Evolutionary conservation across 2,888 invertebrate genomes (phyloP).

Genomic region (Synanthedon andrenaeformis): DNA sequence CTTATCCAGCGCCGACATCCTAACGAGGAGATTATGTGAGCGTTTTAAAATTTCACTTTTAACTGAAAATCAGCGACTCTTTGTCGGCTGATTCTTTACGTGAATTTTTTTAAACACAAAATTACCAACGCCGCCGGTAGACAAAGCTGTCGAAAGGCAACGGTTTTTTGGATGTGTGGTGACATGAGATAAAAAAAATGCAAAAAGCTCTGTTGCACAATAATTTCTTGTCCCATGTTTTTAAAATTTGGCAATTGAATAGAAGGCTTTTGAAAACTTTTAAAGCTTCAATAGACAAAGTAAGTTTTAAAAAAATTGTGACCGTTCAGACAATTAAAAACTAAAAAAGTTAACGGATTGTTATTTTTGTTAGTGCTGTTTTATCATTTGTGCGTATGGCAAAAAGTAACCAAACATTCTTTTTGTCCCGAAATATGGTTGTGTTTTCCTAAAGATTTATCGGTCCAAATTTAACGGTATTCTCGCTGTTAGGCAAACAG

Average conservation of each 20-base stretch:
- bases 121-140: neutral
- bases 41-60: conserved; percentile 29
- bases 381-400: no score
- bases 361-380: neutral
- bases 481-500: neutral
- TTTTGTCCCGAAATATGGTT: no score
- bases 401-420: no score
- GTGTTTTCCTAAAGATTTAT: neutral
- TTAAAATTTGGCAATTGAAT: neutral
- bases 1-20: conserved; percentile 7
- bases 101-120: neutral
- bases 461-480: neutral
- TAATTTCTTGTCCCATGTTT: neutral
- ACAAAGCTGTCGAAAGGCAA: neutral
- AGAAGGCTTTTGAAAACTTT: neutral
- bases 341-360: neutral
- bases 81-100: neutral
- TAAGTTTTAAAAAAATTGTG: neutral
- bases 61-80: conserved; percentile 26
- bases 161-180: neutral
- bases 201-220: neutral
- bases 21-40: neutral
- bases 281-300: neutral
- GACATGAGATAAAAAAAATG: neutral
- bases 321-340: neutral